These are phyloP conservation scores for Aproaerema taeniolella DNA, from an alignment of 2,888 invertebrate species.

Conservation along the genomic window DNA sequence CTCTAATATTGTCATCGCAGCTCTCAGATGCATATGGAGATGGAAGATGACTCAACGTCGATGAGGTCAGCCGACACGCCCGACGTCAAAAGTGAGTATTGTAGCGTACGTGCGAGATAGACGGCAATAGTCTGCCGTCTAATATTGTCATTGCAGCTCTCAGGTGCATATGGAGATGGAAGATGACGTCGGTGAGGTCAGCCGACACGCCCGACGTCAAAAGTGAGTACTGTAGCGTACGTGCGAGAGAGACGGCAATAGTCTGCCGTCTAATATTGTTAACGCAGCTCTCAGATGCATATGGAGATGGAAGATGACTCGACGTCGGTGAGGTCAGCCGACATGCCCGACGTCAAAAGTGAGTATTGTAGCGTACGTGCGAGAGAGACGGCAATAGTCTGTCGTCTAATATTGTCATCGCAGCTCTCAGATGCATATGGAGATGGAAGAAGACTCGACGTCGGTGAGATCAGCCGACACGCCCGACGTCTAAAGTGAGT, in stretches of 20 bases:
- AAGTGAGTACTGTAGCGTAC: not conserved
- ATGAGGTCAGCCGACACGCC: slow-evolving; percentile 87
- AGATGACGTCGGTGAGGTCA: no score
- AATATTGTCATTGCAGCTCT: slow-evolving; percentile 94
- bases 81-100: slow-evolving; percentile 84
- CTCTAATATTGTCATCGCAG: no score
- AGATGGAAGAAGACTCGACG: slow-evolving; percentile 94
- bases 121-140: no score
- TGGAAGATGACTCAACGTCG: slow-evolving; percentile 94
- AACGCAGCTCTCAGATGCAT: slow-evolving; percentile 91
- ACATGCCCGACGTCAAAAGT: slow-evolving; percentile 88
- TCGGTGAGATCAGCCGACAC: slow-evolving; percentile 89
- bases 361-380: no score
- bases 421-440: slow-evolving; percentile 92
- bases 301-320: slow-evolving; percentile 96
- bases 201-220: no score
- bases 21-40: slow-evolving; percentile 92
- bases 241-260: slow-evolving; percentile 81
- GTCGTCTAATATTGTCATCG: no score
- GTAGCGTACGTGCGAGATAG: no score
- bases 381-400: no score
- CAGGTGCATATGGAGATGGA: no score
- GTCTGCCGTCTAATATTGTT: no score
- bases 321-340: slow-evolving; percentile 88
- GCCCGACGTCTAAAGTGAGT: slow-evolving; percentile 85